Conservation (phyloP, 2,888 invertebrate species). For the Orthosia cruda region DNA sequence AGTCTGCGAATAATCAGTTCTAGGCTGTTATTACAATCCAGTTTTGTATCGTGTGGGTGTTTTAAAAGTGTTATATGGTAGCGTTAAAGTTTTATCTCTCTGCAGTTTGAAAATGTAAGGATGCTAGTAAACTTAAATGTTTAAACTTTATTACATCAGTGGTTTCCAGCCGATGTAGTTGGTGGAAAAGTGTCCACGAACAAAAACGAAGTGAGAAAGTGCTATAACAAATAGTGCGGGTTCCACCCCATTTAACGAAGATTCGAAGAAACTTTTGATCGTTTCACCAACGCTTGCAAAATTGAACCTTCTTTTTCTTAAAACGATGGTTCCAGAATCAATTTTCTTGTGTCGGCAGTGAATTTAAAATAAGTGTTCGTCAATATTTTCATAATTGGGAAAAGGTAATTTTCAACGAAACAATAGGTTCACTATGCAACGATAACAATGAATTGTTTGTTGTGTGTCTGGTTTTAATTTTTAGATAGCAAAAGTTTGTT, state of each 20-base stretch:
- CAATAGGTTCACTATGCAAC: constrained; percentile 6
- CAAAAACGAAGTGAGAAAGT: constrained; percentile 30
- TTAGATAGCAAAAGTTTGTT: background rate
- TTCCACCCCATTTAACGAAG: constrained; percentile 32
- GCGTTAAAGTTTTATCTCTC: constrained; percentile 13
- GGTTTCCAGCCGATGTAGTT: constrained; percentile 20
- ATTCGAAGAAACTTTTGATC: constrained; percentile 48
- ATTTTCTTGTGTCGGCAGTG: background rate
- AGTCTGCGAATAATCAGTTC: background rate
- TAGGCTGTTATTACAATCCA: too few relatives aligned
- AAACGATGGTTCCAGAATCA: background rate
- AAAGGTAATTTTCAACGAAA: background rate
- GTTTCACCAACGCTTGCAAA: constrained; percentile 30
- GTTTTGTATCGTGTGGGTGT: background rate
- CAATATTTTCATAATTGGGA: constrained; percentile 28
- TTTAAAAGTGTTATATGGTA: background rate
- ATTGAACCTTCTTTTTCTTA: constrained; percentile 24
- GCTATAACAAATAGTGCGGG: constrained; percentile 49
- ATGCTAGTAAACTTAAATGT: constrained; percentile 5
- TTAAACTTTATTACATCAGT: constrained; percentile 28
- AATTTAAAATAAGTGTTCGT: background rate
- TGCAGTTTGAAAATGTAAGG: constrained; percentile 16
- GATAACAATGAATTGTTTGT: constrained; percentile 11
- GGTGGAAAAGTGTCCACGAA: constrained; percentile 35
- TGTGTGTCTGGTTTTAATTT: background rate